Conservation (phyloP, 2,797 vertebrate genomes). For the Botia kubotai region DNA sequence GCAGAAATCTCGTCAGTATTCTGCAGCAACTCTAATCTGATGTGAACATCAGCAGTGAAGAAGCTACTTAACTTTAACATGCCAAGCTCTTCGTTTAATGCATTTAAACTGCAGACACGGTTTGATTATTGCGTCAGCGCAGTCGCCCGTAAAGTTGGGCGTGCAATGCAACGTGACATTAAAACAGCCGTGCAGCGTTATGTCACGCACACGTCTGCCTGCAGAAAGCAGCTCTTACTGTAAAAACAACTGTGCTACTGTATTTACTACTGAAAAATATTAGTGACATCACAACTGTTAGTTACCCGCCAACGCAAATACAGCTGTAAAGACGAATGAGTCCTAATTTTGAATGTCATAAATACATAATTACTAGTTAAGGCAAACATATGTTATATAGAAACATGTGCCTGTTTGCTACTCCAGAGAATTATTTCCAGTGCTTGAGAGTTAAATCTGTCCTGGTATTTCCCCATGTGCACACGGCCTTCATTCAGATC, state of each 20-base stretch:
- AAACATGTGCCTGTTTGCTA: background rate
- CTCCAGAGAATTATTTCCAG: background rate
- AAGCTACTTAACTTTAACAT: background rate
- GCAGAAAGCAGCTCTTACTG: background rate
- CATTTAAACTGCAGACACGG: background rate
- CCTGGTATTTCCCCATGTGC: constrained; percentile 49
- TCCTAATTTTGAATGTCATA: too few species aligned
- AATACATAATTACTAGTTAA: too few species aligned
- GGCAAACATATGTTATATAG: background rate
- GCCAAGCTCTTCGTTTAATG: background rate
- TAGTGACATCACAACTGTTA: too few species aligned
- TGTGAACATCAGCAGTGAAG: too few species aligned
- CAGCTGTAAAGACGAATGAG: too few species aligned
- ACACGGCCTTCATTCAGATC: constrained; percentile 32
- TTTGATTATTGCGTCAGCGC: background rate
- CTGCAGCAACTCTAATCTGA: too few species aligned
- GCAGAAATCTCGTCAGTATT: background rate
- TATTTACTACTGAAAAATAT: background rate
- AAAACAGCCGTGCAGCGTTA: background rate
- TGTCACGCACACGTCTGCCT: background rate
- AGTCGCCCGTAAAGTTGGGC: background rate
- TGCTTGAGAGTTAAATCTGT: constrained; percentile 2
- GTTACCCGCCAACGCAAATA: too few species aligned
- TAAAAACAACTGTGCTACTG: background rate
- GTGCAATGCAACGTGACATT: background rate